These are phyloP conservation scores for Drosophila vallismaia DNA, from an alignment of 2,888 invertebrate species.

Conservation along the genomic window DNA sequence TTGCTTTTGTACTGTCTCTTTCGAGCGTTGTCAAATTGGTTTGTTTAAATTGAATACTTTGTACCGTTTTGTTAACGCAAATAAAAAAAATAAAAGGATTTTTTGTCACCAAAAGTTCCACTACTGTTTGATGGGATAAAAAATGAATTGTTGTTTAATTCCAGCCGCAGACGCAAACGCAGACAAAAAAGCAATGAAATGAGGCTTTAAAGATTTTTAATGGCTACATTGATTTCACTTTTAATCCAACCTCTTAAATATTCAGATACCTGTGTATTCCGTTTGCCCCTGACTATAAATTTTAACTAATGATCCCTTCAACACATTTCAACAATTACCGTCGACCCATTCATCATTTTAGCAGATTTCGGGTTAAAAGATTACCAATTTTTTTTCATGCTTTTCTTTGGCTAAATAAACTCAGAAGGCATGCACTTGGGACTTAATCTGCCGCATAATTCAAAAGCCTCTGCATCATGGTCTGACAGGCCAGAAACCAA, in stretches of 20 bases:
- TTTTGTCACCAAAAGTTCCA: constrained; percentile 14
- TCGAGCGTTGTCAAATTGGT: constrained; percentile 68
- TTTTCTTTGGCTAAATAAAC: constrained; percentile 62
- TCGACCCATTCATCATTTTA: constrained; percentile 40
- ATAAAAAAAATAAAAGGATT: not conserved
- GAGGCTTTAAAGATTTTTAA: not conserved
- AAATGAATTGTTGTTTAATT: constrained; percentile 29
- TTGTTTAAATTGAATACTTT: constrained; percentile 72
- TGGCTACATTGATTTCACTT: constrained; percentile 19
- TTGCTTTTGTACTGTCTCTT: constrained; percentile 16
- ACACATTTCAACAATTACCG: constrained; percentile 24
- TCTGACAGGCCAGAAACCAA: constrained; percentile 35
- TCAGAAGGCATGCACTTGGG: constrained; percentile 61
- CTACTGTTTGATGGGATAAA: constrained; percentile 8
- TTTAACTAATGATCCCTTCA: constrained; percentile 38
- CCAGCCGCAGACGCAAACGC: not conserved
- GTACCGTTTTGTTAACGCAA: constrained; percentile 22
- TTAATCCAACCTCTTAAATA: constrained; percentile 1
- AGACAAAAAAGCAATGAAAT: not conserved
- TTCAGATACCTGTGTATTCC: not conserved
- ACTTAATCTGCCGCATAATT: constrained; percentile 75
- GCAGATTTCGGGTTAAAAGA: constrained; percentile 20
- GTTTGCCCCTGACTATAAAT: not conserved
- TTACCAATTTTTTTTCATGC: constrained; percentile 26
- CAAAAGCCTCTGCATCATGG: constrained; percentile 51